Evolutionary conservation across 1,140 invertebrate genomes (phyloP).

Genomic region (Drosophila persimilis): DNA sequence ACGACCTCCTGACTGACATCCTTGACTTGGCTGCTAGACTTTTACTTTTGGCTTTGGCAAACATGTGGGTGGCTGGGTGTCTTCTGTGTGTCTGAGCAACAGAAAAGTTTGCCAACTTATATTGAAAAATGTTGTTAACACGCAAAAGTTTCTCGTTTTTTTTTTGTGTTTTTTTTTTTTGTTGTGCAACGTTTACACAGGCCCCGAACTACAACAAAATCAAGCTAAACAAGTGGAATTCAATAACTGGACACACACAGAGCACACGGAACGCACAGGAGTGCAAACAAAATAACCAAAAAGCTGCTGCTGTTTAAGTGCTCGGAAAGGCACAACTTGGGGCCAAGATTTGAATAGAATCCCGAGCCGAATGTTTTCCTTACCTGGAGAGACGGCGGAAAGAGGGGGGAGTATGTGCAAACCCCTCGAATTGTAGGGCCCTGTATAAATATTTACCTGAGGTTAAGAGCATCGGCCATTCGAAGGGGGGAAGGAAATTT

Average conservation of each 20-base stretch:
- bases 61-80: constrained; percentile 48
- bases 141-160: constrained; percentile 52
- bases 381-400: constrained; percentile 38
- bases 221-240: constrained; percentile 77
- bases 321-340: constrained; percentile 48
- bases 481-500: constrained; percentile 5
- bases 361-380: constrained; percentile 44
- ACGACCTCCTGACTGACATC: constrained; percentile 71
- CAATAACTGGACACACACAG: constrained; percentile 72
- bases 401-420: constrained; percentile 6
- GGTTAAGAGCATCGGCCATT: constrained; percentile 56
- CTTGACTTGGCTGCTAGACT: constrained; percentile 80
- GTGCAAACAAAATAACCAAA: constrained; percentile 70
- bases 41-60: constrained; percentile 76
- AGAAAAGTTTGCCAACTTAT: constrained; percentile 79
- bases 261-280: constrained; percentile 2
- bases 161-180: constrained; percentile 23
- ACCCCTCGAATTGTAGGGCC: constrained; percentile 13
- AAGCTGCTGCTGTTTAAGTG: constrained; percentile 73
- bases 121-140: constrained; percentile 82
- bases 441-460: constrained; percentile 68
- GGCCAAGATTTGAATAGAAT: constrained; percentile 67
- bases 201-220: constrained; percentile 51
- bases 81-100: constrained; percentile 32
- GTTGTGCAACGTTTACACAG: constrained; percentile 72